Percentiles rank a stretch among this genome's conserved stretches.
These are phyloP conservation scores for Aphidius gifuensis DNA, from an alignment of 1,140 invertebrate species.

Conservation along the genomic window DNA sequence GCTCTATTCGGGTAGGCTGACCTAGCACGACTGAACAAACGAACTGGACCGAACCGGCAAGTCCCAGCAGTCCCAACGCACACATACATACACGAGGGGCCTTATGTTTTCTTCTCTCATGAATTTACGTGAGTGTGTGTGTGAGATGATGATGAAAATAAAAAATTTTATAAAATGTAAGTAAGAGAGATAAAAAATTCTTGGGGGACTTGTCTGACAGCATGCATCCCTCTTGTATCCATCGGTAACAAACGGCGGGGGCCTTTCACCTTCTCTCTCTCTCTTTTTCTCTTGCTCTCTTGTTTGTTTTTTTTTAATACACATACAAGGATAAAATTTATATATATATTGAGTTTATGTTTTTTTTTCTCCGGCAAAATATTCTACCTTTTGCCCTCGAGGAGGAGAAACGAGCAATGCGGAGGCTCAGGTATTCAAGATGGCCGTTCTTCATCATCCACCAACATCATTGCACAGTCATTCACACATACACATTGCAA, in stretches of 20 bases:
- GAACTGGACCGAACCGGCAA: constrained; percentile 30
- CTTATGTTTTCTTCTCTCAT: constrained; percentile 3
- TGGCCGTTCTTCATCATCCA: constrained; percentile 39
- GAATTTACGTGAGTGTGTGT: not conserved
- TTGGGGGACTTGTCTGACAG: constrained; percentile 42
- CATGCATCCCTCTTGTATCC: constrained; percentile 46
- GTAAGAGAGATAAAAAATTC: constrained; percentile 44
- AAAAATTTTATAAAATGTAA: not conserved
- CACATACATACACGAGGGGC: not conserved
- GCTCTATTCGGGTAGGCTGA: constrained; percentile 44
- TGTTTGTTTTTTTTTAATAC: constrained; percentile 1
- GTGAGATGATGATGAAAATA: not conserved
- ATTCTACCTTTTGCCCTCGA: constrained; percentile 58
- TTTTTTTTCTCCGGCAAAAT: constrained; percentile 38
- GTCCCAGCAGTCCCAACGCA: too few species aligned
- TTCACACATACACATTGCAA: too few species aligned
- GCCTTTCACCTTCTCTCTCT: constrained; percentile 30
- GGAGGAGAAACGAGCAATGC: constrained; percentile 52
- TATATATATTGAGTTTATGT: too few species aligned
- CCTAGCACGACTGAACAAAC: constrained; percentile 50
- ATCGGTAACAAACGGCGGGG: constrained; percentile 39
- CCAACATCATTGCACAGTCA: too few species aligned
- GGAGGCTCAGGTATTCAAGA: constrained; percentile 57
- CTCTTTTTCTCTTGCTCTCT: constrained; percentile 14
- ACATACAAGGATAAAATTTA: not conserved